Base-by-base conservation (phyloP, 2,888 invertebrate species). In the Calliopum simillimum region DNA sequence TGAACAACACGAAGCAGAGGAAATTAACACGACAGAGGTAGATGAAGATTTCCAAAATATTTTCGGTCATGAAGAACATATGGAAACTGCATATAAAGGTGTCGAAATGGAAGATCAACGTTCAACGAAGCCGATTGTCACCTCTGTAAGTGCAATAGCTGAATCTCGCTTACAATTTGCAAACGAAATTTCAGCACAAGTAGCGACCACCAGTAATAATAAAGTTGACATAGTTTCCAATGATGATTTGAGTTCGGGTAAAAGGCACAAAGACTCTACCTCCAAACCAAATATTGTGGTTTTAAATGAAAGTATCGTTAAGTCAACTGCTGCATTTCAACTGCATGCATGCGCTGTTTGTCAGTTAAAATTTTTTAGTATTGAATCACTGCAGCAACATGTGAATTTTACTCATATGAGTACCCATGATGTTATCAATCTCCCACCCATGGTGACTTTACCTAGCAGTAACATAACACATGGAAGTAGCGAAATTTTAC, bases 251-350 rank as follows among this genome's bases (percentile, higher is more conserved):
- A 66, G 69, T 1, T 73, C 75, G 1, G 47, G 8, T 3, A 64
- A 43, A 13, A 21, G 19, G 16, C 14, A 46, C 21, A 51, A 41
- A 21, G 61, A 70, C 0, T 64, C 73, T 2, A 64, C 63, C 12
- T 71, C 70, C 41, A 85, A 85, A 43, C 83, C 84, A 19, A 84
- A 84, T 62, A 85, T 86, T 69, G 84, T 86, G n/a, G 86, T 86
- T 6, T 77, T 85, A 3, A 84, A 86, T 68, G 85, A 86, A 64
- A 85, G 84, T 25, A 86, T 86, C 43, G 84, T 86, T 1, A 82
- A 83, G 62, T 84, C 84, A 0, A 80, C 83, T 1, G 77, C 78
- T 1, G 82, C 81, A 2, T 85, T 85, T 69, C 81, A 82, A 2
- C 69, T 85, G 16, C 80, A 83, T 65, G 80, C 81, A 4, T 85